phyloP scores from a whole-genome alignment of 2,113 vertebrate species.

The Ictidomys tridecemlineatus region DNA sequence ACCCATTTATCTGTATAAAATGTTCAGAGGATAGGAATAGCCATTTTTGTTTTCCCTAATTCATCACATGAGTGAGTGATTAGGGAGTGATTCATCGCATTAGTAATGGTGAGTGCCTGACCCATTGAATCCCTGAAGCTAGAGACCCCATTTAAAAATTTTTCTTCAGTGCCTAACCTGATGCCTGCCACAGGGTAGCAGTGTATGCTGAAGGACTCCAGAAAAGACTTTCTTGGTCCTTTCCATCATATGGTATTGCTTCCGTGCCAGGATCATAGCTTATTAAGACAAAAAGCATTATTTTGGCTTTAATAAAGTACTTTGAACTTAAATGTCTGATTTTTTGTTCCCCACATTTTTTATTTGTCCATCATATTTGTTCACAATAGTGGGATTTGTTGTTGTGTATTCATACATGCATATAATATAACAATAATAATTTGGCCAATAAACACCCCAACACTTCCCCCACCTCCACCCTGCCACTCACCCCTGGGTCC shows the following conservation, averaged over 20 bases:
- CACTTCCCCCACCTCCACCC: too few relatives aligned
- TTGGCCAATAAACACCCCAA: too few relatives aligned
- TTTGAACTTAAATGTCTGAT: too few relatives aligned
- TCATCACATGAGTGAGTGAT: background rate
- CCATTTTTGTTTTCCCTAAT: background rate
- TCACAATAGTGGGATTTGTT: too few relatives aligned
- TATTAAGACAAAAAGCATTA: background rate
- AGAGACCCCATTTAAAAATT: background rate
- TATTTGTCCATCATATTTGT: too few relatives aligned
- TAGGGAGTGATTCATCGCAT: background rate
- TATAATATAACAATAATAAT: too few relatives aligned
- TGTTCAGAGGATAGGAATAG: background rate
- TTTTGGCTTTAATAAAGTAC: too few relatives aligned
- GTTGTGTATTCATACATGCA: too few relatives aligned
- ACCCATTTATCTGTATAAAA: conserved; percentile 33
- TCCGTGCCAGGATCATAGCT: background rate
- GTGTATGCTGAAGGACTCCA: background rate
- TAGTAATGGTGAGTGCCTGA: background rate
- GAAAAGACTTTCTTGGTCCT: background rate
- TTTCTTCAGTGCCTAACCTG: background rate
- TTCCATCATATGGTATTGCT: background rate
- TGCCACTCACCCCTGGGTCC: too few relatives aligned
- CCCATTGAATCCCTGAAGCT: background rate
- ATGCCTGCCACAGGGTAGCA: background rate
- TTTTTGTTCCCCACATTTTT: too few relatives aligned